Evolutionary conservation across 2,888 invertebrate species (phyloP), one percentile per base, ranked within the genome.

Genomic region (Drosophila quinaria): DNA sequence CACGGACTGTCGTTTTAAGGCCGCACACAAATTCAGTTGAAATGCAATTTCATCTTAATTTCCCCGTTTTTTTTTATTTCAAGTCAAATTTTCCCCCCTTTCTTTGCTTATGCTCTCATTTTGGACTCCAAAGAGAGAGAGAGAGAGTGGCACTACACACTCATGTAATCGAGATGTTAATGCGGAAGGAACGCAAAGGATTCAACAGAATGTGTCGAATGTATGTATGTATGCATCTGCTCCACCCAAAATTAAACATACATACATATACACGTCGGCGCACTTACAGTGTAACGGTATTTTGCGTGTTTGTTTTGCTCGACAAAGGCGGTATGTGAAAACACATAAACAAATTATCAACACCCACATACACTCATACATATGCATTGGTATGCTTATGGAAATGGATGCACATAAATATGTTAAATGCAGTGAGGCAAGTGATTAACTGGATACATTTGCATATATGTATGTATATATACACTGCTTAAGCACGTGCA

Each of bases 231-330:
- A 25, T 49, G 46, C 31, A 52, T 37, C 31, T 71, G 60, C 75
- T 74, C 75, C 79, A 50, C 75, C 75, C 74, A 64, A 68, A 60
- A 62, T 41, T 29, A 54, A 62, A 31, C 29, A 39, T 54, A 22
- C 22, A 22, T 22, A 58, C 61, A 54, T 46, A 31, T 13, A 42
- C 31, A 59, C 59, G 52, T 15, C 56, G 51, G 63, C 61, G 60
- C 65, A 59, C 61, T 80, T 62, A 65, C 55, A 49, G 42, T 31
- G 65, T 78, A 80, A 80, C 78, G 78, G 78, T 78, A 77, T 65
- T 78, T 70, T 56, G 50, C 49, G 15, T 61, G 72, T 80, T 78
- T 78, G 78, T 78, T 78, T 78, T 78, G 78, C 78, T 78, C 78
- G 25, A 41, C 29, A 35, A 25, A 25, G 35, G 63, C 65, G 60